phyloP scores from a whole-genome alignment of 2,113 vertebrate genomes.

The Azemiops feae region DNA sequence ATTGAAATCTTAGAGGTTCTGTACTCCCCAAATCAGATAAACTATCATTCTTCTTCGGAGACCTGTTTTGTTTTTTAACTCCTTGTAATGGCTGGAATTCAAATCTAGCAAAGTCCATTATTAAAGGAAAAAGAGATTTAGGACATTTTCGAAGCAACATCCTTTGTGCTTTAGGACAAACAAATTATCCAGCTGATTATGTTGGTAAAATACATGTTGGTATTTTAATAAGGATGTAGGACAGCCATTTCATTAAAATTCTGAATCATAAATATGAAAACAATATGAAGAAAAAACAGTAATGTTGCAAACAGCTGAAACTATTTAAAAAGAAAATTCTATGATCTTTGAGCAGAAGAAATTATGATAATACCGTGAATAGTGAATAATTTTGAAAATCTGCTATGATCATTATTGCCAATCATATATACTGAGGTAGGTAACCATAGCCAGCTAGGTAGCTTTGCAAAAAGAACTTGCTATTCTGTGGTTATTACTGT shows the following conservation, averaged over 20 bases:
- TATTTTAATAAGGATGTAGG: conserved; percentile 37
- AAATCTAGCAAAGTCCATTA: neutral
- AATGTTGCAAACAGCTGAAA: conserved; percentile 30
- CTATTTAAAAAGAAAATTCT: conserved; percentile 22
- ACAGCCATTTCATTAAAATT: conserved; percentile 30
- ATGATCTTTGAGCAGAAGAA: conserved; percentile 19
- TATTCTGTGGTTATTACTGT: conserved; percentile 38
- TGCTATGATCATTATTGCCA: conserved; percentile 22
- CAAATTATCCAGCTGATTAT: conserved; percentile 40
- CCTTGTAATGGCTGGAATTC: conserved; percentile 10
- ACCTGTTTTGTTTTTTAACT: conserved; percentile 31
- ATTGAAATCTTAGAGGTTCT: conserved; percentile 28
- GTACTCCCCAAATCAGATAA: conserved; percentile 42
- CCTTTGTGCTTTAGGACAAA: conserved; percentile 45
- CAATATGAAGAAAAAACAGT: conserved; percentile 39
- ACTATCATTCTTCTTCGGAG: conserved; percentile 46
- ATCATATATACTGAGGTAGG: conserved; percentile 13
- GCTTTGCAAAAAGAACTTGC: neutral
- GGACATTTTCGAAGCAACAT: conserved; percentile 27
- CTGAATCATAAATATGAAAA: conserved; percentile 46
- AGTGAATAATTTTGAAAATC: neutral
- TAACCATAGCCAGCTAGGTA: neutral
- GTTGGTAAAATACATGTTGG: neutral
- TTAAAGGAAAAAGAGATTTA: conserved; percentile 34
- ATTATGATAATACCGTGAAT: neutral